Evolutionary conservation across 2,113 vertebrate species (phyloP).

Genomic region (Pogona vitticeps): DNA sequence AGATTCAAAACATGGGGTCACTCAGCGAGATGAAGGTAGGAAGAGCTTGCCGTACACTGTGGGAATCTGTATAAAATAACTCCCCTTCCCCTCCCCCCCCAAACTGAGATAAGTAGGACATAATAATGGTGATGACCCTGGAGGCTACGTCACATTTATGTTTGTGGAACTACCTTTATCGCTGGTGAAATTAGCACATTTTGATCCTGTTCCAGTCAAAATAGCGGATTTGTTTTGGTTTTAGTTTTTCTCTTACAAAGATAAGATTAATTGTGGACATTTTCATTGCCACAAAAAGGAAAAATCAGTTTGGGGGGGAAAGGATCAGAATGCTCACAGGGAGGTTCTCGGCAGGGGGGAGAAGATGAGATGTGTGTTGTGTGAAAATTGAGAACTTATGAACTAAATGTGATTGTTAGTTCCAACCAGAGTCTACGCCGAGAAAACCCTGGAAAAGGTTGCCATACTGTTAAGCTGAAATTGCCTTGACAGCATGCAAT

Average conservation of each 20-base stretch:
- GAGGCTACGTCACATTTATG: conserved; percentile 32
- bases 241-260: neutral
- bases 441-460: too few relatives aligned
- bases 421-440: too few relatives aligned
- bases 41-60: neutral
- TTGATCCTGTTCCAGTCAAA: conserved; percentile 32
- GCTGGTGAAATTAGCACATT: conserved; percentile 55
- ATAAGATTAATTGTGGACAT: conserved; percentile 16
- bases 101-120: conserved; percentile 41
- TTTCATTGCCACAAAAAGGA: conserved; percentile 33
- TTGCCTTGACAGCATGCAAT: too few relatives aligned
- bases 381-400: conserved; percentile 25
- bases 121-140: neutral
- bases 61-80: conserved; percentile 3
- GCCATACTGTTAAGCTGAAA: too few relatives aligned
- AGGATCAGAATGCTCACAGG: conserved; percentile 4
- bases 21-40: neutral
- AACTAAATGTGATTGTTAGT: too few relatives aligned
- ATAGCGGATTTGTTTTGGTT: conserved; percentile 28
- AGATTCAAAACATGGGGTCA: neutral
- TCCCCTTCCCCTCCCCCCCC: neutral
- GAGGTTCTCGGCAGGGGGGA: neutral
- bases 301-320: conserved; percentile 1
- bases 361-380: conserved; percentile 8
- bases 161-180: conserved; percentile 44